Evolutionary conservation across 2,797 vertebrate species (phyloP), one percentile per base, ranked within the genome.

Genomic region (Chloroceryle amazona): DNA sequence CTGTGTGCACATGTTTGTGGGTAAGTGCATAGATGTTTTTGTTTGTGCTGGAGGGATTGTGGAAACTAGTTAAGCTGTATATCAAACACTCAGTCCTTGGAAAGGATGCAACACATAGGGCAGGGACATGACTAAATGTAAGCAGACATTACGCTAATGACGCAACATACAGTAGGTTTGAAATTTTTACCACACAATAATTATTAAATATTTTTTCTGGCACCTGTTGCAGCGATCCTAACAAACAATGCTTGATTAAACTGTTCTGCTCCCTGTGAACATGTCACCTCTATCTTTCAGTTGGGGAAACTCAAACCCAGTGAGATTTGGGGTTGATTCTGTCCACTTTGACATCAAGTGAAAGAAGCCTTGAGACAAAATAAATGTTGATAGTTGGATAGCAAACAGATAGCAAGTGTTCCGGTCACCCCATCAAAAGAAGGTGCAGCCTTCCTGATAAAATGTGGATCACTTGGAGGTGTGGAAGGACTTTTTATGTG

Each of bases 131-230:
- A 93, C 62, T 82, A 85, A 91, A 6, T 51, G 3, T 72, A 89
- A 86, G 75, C 21, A 83, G 82, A 52, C 42, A 81, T 90, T 74
- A 54, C 29, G 14, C 3, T 88, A 57, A 78, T 83, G 57, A 88
- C 78, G 94, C 49, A 93, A 78, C 33, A 65, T 39, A 39, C 7
- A 62, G 39, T 79, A 58, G 41, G 49, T 71, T 83, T 86, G 80
- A 95, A 91, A 90, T 78, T 18, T 90, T 90, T 79, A 61, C 46
- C 72, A 90, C 67, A 63, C 7, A 63, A 49, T 91, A 76, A 82
- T 93, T 86, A 65, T 25, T 61, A 60, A 78, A 20, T 49, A 10
- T 42, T 47, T 90, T 84, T 96, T 37, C 85, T 96, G 61, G 37
- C 61, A 88, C 62, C 14, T 72, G 29, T 88, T 95, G 87, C 82